phyloP scores from a whole-genome alignment of 2,113 vertebrate species.

The Semicossyphus pulcher region DNA sequence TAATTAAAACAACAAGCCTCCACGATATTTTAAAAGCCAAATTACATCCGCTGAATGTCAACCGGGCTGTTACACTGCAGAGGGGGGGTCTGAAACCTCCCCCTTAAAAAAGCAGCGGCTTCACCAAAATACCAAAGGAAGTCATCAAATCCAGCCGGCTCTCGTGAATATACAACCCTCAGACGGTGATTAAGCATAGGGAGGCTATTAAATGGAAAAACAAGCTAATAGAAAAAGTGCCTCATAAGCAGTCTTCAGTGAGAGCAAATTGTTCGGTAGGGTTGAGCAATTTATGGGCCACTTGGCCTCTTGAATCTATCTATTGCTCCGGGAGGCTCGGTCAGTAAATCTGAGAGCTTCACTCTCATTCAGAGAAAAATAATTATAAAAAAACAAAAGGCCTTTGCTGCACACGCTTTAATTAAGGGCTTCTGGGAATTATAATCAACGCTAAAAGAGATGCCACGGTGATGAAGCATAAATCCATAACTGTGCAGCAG shows the following conservation, averaged over 20 bases:
- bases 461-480: constrained; percentile 76
- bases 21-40: constrained; percentile 30
- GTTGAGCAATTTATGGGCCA: constrained; percentile 59
- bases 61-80: constrained; percentile 7
- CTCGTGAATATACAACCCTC: constrained; percentile 4
- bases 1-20: constrained; percentile 51
- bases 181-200: constrained; percentile 17
- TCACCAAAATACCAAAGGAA: constrained; percentile 40
- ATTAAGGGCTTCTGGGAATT: constrained; percentile 81
- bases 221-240: constrained; percentile 27
- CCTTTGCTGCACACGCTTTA: constrained; percentile 69
- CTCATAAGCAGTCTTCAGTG: constrained; percentile 52
- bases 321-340: constrained; percentile 30
- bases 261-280: constrained; percentile 47
- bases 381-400: constrained; percentile 49
- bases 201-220: constrained; percentile 12
- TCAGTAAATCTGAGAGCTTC: constrained; percentile 72
- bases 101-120: constrained; percentile 11
- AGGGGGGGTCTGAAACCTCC: constrained; percentile 12
- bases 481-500: constrained; percentile 75
- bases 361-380: constrained; percentile 68
- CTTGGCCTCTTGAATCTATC: constrained; percentile 41
- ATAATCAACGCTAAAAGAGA: constrained; percentile 80
- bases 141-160: constrained; percentile 36
- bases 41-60: constrained; percentile 55